These are phyloP conservation scores for Puntigrus tetrazona DNA, from an alignment of 2,113 vertebrate genomes.

Conservation along the genomic window DNA sequence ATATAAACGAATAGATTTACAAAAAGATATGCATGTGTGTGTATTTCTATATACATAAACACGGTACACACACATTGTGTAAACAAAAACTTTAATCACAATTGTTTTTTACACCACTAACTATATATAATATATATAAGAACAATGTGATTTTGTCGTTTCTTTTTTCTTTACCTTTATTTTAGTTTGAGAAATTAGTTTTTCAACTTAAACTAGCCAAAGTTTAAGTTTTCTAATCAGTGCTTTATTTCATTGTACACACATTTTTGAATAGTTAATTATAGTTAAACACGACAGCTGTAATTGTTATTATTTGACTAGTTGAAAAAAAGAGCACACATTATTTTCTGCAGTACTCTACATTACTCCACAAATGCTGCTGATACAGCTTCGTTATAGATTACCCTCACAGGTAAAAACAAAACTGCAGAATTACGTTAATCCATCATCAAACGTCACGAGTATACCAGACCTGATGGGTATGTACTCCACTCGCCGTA, in stretches of 20 bases:
- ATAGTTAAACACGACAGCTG: not conserved
- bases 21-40: too few relatives aligned
- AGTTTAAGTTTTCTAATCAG: too few relatives aligned
- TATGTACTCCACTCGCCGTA: constrained; percentile 52
- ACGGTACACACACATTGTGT: too few relatives aligned
- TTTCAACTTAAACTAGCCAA: not conserved
- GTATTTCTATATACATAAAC: too few relatives aligned
- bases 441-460: constrained; percentile 9
- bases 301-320: not conserved
- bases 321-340: not conserved
- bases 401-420: not conserved
- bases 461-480: constrained; percentile 51
- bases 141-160: not conserved
- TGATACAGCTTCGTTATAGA: not conserved
- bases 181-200: not conserved
- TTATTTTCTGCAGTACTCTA: constrained; percentile 1
- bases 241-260: not conserved
- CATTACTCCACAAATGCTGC: not conserved
- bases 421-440: not conserved
- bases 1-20: too few relatives aligned
- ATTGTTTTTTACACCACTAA: too few relatives aligned
- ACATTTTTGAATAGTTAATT: not conserved
- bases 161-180: not conserved
- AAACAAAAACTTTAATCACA: too few relatives aligned
- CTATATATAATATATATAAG: too few relatives aligned